Conservation (phyloP, 92 coral and sea anemone genomes). For the Micromussa lordhowensis region DNA sequence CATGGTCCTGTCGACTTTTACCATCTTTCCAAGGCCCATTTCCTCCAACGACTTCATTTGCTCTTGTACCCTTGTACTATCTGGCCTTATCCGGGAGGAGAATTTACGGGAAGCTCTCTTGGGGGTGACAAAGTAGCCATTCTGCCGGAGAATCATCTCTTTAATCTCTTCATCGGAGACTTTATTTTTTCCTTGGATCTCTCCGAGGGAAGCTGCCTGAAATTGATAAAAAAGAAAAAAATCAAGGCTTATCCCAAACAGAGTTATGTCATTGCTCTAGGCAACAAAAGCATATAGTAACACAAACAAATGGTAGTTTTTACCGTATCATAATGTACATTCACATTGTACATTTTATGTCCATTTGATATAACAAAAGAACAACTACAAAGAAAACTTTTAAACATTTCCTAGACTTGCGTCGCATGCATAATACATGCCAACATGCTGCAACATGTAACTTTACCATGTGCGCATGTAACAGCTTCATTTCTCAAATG, state of each 20-base stretch:
- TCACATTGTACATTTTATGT: too few species aligned
- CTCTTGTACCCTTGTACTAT: constrained; percentile 14
- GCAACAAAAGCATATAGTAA: too few species aligned
- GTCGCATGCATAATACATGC: constrained; percentile 16
- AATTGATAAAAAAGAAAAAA: too few species aligned
- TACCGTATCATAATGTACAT: too few species aligned
- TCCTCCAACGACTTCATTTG: constrained; percentile 13
- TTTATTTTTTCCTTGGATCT: constrained; percentile 22
- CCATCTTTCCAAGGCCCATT: constrained; percentile 40
- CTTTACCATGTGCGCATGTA: constrained; percentile 15
- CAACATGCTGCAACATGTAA: constrained; percentile 6
- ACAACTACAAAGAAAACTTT: constrained; percentile 12
- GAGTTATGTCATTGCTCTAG: too few species aligned
- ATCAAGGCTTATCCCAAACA: too few species aligned
- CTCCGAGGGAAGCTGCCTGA: too few species aligned
- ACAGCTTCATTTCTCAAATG: constrained; percentile 16
- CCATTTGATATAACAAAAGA: constrained; percentile 25
- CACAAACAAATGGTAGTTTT: too few species aligned
- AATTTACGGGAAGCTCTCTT: constrained; percentile 32
- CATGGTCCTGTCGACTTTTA: constrained; percentile 21
- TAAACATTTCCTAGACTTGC: constrained; percentile 26
- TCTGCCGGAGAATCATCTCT: constrained; percentile 21
- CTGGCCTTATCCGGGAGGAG: constrained; percentile 45
- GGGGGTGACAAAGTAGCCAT: constrained; percentile 32
- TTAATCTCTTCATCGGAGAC: constrained; percentile 29